Conservation (phyloP, 2,888 invertebrate genomes). For the Aromia moschata region DNA sequence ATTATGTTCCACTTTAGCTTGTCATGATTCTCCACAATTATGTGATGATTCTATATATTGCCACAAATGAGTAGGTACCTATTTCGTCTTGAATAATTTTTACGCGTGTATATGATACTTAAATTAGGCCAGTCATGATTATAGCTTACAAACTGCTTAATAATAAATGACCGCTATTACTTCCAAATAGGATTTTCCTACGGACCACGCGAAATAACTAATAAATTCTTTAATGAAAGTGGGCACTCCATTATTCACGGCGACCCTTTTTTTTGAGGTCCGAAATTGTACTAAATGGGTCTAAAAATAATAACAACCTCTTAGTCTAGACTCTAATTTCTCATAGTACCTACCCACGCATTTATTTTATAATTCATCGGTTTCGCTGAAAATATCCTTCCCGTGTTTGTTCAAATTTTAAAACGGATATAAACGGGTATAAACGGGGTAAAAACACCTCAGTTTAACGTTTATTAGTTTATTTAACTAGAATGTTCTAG, state of each 20-base stretch:
- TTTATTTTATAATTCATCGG: neutral
- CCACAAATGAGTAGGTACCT: no score
- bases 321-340: no score
- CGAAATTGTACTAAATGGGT: neutral
- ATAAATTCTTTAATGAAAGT: constrained; percentile 35
- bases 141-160: constrained; percentile 2
- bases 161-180: constrained; percentile 20
- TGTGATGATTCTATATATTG: no score
- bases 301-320: neutral
- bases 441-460: no score
- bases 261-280: neutral
- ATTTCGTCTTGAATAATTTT: no score
- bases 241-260: neutral
- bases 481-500: no score
- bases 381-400: neutral
- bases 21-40: no score
- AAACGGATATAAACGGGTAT: no score
- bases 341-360: no score
- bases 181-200: constrained; percentile 36
- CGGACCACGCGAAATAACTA: constrained; percentile 42
- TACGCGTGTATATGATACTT: neutral
- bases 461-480: no score
- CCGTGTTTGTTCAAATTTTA: no score
- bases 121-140: constrained; percentile 35
- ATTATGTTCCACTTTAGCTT: no score